A percentile compares a stretch with the other conserved stretches of the same genome.
These are phyloP conservation scores for Coregonus clupeaformis DNA, from an alignment of 2,113 vertebrate species.

Conservation along the genomic window DNA sequence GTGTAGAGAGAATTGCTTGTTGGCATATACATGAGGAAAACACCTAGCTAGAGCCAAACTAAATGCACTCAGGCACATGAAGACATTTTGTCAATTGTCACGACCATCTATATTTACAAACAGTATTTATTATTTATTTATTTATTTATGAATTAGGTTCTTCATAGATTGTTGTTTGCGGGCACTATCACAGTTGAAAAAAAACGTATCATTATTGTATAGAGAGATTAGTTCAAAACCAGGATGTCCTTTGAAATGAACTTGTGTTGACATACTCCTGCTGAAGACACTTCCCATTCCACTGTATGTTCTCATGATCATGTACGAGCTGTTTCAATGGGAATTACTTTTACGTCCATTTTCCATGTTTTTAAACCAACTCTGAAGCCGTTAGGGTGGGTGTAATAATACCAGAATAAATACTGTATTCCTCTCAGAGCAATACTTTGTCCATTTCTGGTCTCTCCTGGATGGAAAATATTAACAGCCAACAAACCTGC, in stretches of 20 bases:
- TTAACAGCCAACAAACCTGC: conserved; percentile 7
- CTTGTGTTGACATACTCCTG: background rate
- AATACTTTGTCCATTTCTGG: conserved; percentile 24
- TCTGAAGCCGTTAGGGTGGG: background rate
- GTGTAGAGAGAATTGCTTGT: background rate
- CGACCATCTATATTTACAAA: conserved; percentile 11
- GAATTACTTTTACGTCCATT: background rate
- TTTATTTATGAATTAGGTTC: conserved; percentile 34
- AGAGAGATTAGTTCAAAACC: background rate
- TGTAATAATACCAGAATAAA: conserved; percentile 1
- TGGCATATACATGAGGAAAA: conserved; percentile 19
- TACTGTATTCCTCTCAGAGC: conserved; percentile 45
- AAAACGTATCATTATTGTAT: background rate
- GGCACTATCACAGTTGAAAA: background rate
- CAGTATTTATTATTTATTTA: conserved; percentile 48
- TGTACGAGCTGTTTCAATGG: background rate
- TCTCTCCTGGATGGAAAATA: conserved; percentile 10
- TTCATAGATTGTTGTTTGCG: conserved; percentile 27
- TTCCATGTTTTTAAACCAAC: background rate
- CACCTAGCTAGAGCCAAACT: background rate
- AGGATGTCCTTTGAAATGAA: background rate
- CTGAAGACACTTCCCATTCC: conserved; percentile 48
- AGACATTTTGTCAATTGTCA: conserved; percentile 28
- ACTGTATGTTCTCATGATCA: conserved; percentile 37
- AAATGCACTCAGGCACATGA: conserved; percentile 28